phyloP scores from a whole-genome alignment of 2,797 vertebrate genomes.

The Psittacula echo region DNA sequence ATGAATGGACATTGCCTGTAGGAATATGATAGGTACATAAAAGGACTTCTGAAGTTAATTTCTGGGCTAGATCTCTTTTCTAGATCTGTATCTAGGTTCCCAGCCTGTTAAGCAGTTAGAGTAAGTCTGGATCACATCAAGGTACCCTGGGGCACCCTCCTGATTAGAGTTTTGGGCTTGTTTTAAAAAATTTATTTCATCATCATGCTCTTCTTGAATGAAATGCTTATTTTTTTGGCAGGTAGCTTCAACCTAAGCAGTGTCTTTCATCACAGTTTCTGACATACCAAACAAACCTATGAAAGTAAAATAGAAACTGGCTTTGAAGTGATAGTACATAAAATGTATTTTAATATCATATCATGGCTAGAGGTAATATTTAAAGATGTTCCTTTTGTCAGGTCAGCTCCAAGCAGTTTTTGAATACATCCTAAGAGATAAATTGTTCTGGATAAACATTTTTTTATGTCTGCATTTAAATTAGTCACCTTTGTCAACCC shows the following conservation, averaged over 20 bases:
- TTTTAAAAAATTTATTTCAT: neutral
- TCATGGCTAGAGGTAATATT: neutral
- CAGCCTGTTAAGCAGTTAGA: no score
- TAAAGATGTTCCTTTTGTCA: neutral
- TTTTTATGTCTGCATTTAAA: neutral
- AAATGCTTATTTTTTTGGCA: neutral
- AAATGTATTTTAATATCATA: neutral
- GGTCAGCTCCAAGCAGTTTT: constrained; percentile 10
- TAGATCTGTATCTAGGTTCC: no score
- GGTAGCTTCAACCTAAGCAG: neutral
- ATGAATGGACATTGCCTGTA: no score
- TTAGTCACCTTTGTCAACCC: neutral
- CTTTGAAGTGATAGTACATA: neutral
- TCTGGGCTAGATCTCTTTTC: no score
- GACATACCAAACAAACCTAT: neutral
- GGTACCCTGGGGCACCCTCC: neutral
- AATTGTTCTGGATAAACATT: neutral
- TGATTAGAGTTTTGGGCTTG: neutral
- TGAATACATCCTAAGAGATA: neutral
- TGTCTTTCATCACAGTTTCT: neutral
- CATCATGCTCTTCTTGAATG: neutral
- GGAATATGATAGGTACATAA: no score
- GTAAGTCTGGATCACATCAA: neutral
- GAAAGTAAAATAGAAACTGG: neutral
- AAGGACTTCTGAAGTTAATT: no score